Evolutionary conservation across 2,113 vertebrate species (phyloP).

Genomic region (Cichladusa arquata): DNA sequence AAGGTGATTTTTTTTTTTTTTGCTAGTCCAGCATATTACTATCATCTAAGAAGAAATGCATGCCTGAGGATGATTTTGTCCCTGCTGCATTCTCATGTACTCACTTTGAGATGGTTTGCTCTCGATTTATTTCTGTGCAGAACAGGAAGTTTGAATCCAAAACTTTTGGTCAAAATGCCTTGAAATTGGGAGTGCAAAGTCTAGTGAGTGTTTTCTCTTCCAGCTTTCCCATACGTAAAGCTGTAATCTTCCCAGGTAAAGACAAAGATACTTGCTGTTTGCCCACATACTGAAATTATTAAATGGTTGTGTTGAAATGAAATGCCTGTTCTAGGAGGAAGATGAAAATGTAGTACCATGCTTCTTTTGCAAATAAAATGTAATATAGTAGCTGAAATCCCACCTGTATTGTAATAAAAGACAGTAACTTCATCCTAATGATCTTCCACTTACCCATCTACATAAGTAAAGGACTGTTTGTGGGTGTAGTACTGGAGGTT

Average conservation of each 20-base stretch:
- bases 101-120: background rate
- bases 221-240: background rate
- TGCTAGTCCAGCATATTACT: background rate
- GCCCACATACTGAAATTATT: background rate
- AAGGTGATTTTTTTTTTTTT: background rate
- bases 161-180: background rate
- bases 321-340: background rate
- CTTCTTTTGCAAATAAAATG: background rate
- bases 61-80: background rate
- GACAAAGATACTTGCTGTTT: background rate
- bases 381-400: background rate
- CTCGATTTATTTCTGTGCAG: background rate
- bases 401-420: background rate
- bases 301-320: background rate
- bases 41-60: background rate
- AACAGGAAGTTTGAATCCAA: background rate
- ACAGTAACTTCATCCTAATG: background rate
- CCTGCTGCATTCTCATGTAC: background rate
- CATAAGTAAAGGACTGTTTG: background rate
- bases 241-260: background rate
- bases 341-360: background rate
- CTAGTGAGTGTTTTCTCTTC: background rate
- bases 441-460: background rate
- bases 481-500: background rate
- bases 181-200: background rate